Evolutionary conservation across 1,140 invertebrate genomes (phyloP), one percentile per base, ranked within the genome.

Genomic region (Megathymus violae): DNA sequence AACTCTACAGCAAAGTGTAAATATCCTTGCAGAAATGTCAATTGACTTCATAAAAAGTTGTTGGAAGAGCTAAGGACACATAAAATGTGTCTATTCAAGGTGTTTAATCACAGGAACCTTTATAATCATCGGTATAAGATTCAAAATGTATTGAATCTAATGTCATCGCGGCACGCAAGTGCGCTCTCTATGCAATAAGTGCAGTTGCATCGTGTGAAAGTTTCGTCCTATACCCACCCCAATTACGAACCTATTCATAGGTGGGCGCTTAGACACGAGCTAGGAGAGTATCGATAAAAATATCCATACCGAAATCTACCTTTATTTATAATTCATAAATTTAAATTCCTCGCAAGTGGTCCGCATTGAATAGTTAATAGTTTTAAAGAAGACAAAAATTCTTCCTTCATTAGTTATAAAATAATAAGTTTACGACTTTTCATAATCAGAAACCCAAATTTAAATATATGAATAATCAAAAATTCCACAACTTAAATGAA

Each of bases 161-260:
- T 58, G 62, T 41, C 15, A 54, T 41, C 10, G n/a, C 31, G 4
- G 34, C 6, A 48, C 25, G 14, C 11, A 52, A 46, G 17, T n/a
- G n/a, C n/a, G 9, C 50, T 69, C 25, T 66, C 40, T 58, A 13
- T 69, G 62, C 78, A 77, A 64, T 78, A 77, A 63, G 48, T 71
- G 74, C 71, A 76, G 64, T 73, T 72, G 62, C 74, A 80, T 87
- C 85, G 87, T 89, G 87, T 89, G 85, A 89, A 88, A 87, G 83
- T 84, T 59, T 64, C 71, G 78, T 77, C 78, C 78, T 80, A 69
- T 70, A 76, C 62, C 72, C 77, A 80, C 84, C 82, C 83, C 80
- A 80, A 85, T 88, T 84, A 85, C 67, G 72, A 74, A 58, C 52
- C 67, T 76, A 84, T 84, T 87, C 80, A 85, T 85, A 80, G 69